Conservation (phyloP, 2,888 invertebrate genomes). For the Lasioglossum oenotherae region DNA sequence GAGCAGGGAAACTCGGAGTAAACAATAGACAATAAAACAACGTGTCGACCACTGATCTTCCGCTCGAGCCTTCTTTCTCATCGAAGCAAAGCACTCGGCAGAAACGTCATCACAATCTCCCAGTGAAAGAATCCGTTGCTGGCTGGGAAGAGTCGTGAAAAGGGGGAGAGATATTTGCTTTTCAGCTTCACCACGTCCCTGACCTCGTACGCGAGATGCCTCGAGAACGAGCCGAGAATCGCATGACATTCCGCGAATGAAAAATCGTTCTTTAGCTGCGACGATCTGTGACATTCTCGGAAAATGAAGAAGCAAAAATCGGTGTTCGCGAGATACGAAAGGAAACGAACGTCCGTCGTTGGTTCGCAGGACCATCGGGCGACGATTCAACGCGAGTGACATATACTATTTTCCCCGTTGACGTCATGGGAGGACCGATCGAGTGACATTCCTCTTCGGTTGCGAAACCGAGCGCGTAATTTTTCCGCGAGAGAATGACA, state of each 20-base stretch:
- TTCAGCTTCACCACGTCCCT: slow-evolving; percentile 67
- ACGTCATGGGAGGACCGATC: slow-evolving; percentile 45
- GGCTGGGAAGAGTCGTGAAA: slow-evolving; percentile 33
- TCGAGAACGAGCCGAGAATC: slow-evolving; percentile 36
- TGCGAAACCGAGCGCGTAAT: neutral
- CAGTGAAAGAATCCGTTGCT: slow-evolving; percentile 29
- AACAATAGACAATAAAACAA: slow-evolving; percentile 30
- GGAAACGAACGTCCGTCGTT: neutral
- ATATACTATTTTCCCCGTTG: slow-evolving; percentile 54
- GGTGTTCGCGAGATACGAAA: neutral
- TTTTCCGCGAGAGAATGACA: neutral
- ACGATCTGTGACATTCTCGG: neutral
- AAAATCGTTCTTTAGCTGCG: neutral
- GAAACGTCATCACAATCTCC: slow-evolving; percentile 37
- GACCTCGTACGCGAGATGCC: slow-evolving; percentile 66
- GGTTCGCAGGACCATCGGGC: slow-evolving; percentile 16
- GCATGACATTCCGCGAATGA: slow-evolving; percentile 15
- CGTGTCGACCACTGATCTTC: neutral
- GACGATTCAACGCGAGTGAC: slow-evolving; percentile 50
- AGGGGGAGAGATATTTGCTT: slow-evolving; percentile 62
- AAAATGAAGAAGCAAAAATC: neutral
- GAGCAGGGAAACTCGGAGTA: slow-evolving; percentile 11
- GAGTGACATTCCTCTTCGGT: slow-evolving; percentile 1
- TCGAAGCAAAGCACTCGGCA: slow-evolving; percentile 33
- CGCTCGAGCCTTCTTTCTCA: neutral